Evolutionary conservation across 2,797 vertebrate species (phyloP).

Genomic region (Coracias cyanogaster): DNA sequence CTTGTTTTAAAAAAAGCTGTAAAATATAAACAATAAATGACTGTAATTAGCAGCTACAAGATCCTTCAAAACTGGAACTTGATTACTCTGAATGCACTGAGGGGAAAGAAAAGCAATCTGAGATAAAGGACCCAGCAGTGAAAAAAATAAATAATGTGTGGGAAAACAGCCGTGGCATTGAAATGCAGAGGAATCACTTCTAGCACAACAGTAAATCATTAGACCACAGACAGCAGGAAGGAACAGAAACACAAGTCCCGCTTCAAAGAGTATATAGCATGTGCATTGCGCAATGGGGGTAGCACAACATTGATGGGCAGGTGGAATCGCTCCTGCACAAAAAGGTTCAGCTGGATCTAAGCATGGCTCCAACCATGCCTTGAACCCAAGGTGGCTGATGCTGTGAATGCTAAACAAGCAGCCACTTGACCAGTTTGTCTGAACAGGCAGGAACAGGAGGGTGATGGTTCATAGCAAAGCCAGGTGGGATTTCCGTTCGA

Average conservation of each 20-base stretch:
- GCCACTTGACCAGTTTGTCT: constrained; percentile 39
- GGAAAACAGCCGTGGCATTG: not conserved
- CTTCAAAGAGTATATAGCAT: constrained; percentile 40
- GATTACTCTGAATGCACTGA: constrained; percentile 52
- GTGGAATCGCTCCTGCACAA: not conserved
- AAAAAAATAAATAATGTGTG: constrained; percentile 63
- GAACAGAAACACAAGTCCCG: constrained; percentile 58
- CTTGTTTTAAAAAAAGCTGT: constrained; percentile 63
- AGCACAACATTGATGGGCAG: not conserved
- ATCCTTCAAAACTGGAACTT: constrained; percentile 73
- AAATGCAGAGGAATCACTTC: constrained; percentile 57
- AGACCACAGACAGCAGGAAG: constrained; percentile 57
- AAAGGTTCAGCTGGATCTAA: not conserved
- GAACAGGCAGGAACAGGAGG: constrained; percentile 41
- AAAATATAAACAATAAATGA: constrained; percentile 67
- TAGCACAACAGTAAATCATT: constrained; percentile 59
- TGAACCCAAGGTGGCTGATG: not conserved
- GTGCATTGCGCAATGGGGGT: not conserved
- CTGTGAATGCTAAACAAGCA: not conserved
- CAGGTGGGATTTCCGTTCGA: not conserved
- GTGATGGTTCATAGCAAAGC: constrained; percentile 65
- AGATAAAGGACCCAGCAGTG: constrained; percentile 3
- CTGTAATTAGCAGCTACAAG: constrained; percentile 74
- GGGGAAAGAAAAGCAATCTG: constrained; percentile 35
- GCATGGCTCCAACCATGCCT: not conserved